phyloP scores from a whole-genome alignment of 2,113 vertebrate genomes.

The Marmota monax region DNA sequence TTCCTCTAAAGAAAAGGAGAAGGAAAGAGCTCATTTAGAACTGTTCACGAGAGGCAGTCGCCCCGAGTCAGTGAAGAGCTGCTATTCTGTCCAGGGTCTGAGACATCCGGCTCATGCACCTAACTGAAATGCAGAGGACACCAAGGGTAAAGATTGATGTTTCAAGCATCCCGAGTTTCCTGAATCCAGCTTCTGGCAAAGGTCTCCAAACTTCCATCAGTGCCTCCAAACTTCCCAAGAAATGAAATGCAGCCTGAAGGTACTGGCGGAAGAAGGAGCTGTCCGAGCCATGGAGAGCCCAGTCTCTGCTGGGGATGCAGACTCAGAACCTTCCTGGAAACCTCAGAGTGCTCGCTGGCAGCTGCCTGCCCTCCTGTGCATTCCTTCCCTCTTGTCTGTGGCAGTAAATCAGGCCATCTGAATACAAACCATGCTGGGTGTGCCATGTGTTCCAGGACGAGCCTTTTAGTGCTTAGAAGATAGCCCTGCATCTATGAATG shows the following conservation, averaged over 20 bases:
- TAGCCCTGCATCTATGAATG: constrained; percentile 58
- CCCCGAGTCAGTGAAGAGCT: too few species aligned
- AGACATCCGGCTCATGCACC: not conserved
- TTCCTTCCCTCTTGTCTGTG: not conserved
- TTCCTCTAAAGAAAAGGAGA: constrained; percentile 88
- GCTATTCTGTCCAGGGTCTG: not conserved
- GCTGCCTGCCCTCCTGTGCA: not conserved
- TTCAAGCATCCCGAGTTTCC: not conserved
- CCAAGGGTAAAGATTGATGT: not conserved
- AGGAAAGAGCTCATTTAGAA: not conserved
- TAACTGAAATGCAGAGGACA: not conserved
- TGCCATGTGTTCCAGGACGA: constrained; percentile 42
- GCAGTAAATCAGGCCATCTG: constrained; percentile 13
- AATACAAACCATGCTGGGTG: not conserved
- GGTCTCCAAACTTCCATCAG: not conserved
- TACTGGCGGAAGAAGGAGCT: not conserved
- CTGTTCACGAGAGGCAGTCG: not conserved
- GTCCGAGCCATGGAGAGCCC: not conserved
- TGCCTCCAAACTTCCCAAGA: not conserved
- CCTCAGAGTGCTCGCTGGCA: not conserved
- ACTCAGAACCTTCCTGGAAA: not conserved
- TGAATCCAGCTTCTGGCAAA: not conserved
- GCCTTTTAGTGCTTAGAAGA: constrained; percentile 68
- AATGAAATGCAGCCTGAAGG: not conserved
- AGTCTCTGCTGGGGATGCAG: not conserved